Base-by-base conservation (phyloP, 2,888 invertebrate species). In the Penaeus monodon region DNA sequence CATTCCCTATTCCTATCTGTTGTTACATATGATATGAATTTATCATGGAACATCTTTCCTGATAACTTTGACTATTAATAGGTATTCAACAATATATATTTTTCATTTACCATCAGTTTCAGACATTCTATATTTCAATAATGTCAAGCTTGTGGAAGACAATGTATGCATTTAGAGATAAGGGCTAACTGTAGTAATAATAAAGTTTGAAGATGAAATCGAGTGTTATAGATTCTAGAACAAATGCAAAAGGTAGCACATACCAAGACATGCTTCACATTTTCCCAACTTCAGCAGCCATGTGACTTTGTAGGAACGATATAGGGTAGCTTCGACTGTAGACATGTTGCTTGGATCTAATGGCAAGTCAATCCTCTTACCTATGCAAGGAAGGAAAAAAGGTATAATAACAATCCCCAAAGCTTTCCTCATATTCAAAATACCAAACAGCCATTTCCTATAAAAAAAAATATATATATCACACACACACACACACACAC, bases 221-320 rank as follows among this genome's bases (percentile, higher is more conserved):
- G 44, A 44, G 10, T 10, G 44, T 65, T 20, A 63, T 7, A n/a
- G 4, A 63, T 80, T 20, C 12, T 38, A 33, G n/a, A 24, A 65
- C 64, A 74, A 74, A 74, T 17, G 74, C 14, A n/a, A 20, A 57
- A n/a, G 33, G 8, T 1, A 22, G 63, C 24, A 88, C 88, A 33
- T 76, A 88, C 88, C 85, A 22, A 89, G 81, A 63, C 81, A 86
- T 7, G 87, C 84, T 81, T 87, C 86, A 81, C 85, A 89, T 66
- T 87, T 89, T 76, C 84, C 80, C 77, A 88, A 86, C 80, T 86
- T 88, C 68, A 83, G 86, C 27, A 81, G 33, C 88, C 88, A 88
- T 38, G 70, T 81, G n/a, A 89, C 88, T 38, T 84, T 84, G 74
- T 85, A 89, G 2, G 89, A 79, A 29, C 85, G 84, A 66, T 86